Evolutionary conservation across 2,888 invertebrate species (phyloP), one percentile per base, ranked within the genome.

Genomic region (Desoria tigrina): DNA sequence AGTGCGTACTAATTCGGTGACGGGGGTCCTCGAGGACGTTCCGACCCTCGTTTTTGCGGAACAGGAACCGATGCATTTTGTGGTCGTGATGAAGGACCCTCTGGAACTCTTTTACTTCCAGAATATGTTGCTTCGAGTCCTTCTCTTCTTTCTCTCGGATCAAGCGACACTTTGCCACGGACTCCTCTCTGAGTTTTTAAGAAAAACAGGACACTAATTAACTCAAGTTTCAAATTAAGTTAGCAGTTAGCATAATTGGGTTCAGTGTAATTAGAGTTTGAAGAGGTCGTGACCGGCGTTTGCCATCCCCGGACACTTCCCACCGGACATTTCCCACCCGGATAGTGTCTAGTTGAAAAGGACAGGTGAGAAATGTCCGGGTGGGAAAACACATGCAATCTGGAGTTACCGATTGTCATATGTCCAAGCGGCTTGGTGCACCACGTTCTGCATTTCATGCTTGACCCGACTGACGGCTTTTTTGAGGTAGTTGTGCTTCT

Each of bases 341-440:
- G n/a, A n/a, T n/a, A n/a, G n/a, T n/a, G n/a, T n/a, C n/a, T n/a
- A n/a, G n/a, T n/a, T n/a, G n/a, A n/a, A n/a, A n/a, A n/a, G n/a
- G n/a, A n/a, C n/a, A n/a, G n/a, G n/a, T n/a, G n/a, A n/a, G n/a
- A n/a, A n/a, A n/a, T n/a, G n/a, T n/a, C n/a, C n/a, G n/a, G n/a
- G n/a, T n/a, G n/a, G n/a, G n/a, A n/a, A n/a, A n/a, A n/a, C n/a
- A n/a, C n/a, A n/a, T n/a, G n/a, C n/a, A n/a, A n/a, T n/a, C n/a
- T n/a, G n/a, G 11, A 21, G 89, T 79, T 89, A 93, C 68, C 94
- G 84, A 80, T 92, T 91, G 81, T 94, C 93, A 78, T 92, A 95
- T 1, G 94, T 90, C 45, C 88, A 83, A 24, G 92, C 94, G 0
- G 94, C 90, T 76, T 90, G 90, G 77, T 94, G 94, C 67, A 95